These are phyloP conservation scores for Atractosteus spatula DNA, from an alignment of 2,113 vertebrate genomes.

Conservation along the genomic window DNA sequence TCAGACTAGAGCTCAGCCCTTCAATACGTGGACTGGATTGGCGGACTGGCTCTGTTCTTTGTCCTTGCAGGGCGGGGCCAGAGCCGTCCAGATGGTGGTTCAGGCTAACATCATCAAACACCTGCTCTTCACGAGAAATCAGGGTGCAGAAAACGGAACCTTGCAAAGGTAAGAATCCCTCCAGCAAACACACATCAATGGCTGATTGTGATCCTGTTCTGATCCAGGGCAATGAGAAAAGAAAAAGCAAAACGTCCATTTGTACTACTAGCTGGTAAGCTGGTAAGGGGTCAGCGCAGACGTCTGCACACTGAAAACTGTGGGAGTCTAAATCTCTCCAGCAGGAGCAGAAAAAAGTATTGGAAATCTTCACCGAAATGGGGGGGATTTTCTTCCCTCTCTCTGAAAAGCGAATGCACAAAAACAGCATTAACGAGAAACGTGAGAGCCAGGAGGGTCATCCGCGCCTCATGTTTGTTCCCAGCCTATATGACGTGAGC, in stretches of 20 bases:
- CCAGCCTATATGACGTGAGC: constrained; percentile 59
- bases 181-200: too few species aligned
- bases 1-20: neutral
- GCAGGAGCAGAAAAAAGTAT: too few species aligned
- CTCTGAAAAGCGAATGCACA: neutral
- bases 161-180: constrained; percentile 62
- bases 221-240: too few species aligned
- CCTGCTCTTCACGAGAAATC: constrained; percentile 65
- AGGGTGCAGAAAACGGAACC: constrained; percentile 30
- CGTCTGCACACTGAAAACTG: too few species aligned
- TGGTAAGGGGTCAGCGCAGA: too few species aligned
- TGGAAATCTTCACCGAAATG: too few species aligned
- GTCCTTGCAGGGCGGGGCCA: constrained; percentile 63
- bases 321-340: too few species aligned
- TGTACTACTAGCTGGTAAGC: too few species aligned
- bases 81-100: constrained; percentile 73
- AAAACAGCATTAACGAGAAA: too few species aligned
- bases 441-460: too few species aligned
- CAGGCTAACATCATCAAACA: constrained; percentile 74
- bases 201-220: too few species aligned
- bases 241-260: too few species aligned
- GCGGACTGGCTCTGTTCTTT: constrained; percentile 12
- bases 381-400: neutral
- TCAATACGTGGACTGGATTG: neutral
- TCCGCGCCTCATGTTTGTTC: neutral